A percentile compares a stretch with the other conserved stretches of the same genome.
Conservation (phyloP, 2,113 vertebrate species). For the Lichenostomus cassidix region DNA sequence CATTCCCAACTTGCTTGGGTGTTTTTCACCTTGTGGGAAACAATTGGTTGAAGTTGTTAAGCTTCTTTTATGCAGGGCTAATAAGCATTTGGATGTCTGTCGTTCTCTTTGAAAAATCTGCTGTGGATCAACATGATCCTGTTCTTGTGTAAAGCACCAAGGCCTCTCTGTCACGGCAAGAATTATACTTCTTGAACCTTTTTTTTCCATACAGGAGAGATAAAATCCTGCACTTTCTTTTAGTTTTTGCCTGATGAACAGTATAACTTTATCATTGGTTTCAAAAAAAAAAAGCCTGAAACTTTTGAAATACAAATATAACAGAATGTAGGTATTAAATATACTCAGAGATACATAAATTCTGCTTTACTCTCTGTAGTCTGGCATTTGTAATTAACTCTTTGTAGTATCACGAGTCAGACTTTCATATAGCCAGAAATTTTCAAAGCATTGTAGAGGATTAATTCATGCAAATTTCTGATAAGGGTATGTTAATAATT, state of each 20-base stretch:
- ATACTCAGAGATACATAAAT: neutral
- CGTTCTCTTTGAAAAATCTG: constrained; percentile 12
- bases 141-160: neutral
- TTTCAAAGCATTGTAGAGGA: constrained; percentile 22
- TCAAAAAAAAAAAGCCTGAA: neutral
- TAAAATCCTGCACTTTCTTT: neutral
- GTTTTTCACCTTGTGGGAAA: constrained; percentile 39
- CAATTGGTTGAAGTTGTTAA: constrained; percentile 33
- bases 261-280: neutral
- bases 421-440: neutral
- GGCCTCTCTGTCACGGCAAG: neutral
- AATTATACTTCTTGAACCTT: neutral
- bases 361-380: neutral
- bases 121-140: neutral
- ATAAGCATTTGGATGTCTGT: neutral
- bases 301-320: neutral
- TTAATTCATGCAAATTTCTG: constrained; percentile 38
- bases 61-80: constrained; percentile 1
- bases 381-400: constrained; percentile 32
- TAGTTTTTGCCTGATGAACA: neutral
- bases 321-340: neutral
- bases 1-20: neutral
- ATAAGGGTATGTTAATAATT: constrained; percentile 15
- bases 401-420: neutral
- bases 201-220: neutral